A percentile compares a stretch with the other conserved stretches of the same genome.
These are phyloP conservation scores for Epinephelus coioides DNA, from an alignment of 2,797 vertebrate genomes.

Conservation along the genomic window DNA sequence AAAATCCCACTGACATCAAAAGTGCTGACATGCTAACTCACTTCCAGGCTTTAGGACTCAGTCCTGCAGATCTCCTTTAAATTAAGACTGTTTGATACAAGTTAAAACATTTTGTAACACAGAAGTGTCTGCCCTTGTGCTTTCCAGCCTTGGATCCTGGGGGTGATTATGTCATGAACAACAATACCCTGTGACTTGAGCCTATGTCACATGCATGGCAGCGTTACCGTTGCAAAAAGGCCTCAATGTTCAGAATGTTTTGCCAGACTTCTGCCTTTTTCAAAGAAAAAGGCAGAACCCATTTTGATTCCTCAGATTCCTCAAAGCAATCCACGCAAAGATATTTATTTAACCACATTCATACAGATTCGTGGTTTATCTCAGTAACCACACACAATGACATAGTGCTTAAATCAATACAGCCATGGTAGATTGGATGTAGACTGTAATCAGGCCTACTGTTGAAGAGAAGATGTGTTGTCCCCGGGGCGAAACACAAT, in stretches of 20 bases:
- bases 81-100: no score
- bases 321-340: neutral
- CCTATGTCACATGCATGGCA: constrained; percentile 22
- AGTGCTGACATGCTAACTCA: no score
- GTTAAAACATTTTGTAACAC: neutral
- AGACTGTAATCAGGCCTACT: constrained; percentile 29
- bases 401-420: constrained; percentile 25
- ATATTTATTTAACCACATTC: neutral
- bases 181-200: constrained; percentile 30
- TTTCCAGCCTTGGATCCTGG: neutral
- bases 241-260: neutral
- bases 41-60: no score
- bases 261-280: neutral
- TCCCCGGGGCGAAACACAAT: constrained; percentile 57
- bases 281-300: neutral
- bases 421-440: constrained; percentile 1
- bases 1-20: no score
- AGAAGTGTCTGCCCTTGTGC: neutral
- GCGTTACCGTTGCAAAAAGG: neutral
- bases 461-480: constrained; percentile 32
- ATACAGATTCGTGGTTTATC: neutral
- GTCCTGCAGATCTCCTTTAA: no score
- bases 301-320: neutral
- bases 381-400: neutral
- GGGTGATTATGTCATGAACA: constrained; percentile 19